These are phyloP conservation scores for Drosophila anomalata DNA, from an alignment of 2,888 invertebrate species.

Conservation along the genomic window DNA sequence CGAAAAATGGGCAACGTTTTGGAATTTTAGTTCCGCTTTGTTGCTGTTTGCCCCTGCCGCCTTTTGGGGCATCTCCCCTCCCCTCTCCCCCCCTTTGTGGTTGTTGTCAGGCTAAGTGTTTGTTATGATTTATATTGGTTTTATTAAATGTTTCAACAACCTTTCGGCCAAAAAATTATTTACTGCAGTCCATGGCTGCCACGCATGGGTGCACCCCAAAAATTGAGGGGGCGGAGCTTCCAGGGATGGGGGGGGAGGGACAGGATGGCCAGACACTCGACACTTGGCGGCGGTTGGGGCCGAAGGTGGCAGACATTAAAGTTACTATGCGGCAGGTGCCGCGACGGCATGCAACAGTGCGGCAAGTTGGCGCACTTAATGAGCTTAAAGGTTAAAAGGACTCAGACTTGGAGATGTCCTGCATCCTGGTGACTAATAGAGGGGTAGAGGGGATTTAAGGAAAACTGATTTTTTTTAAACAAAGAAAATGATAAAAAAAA, in stretches of 20 bases:
- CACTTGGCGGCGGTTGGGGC: neutral
- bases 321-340: slow-evolving; percentile 17
- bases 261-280: slow-evolving; percentile 23
- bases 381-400: slow-evolving; percentile 34
- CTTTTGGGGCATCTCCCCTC: neutral
- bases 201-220: slow-evolving; percentile 53
- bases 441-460: no score
- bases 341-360: slow-evolving; percentile 27
- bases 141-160: slow-evolving; percentile 83
- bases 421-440: no score
- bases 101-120: slow-evolving; percentile 74
- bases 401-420: slow-evolving; percentile 48
- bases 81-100: slow-evolving; percentile 23
- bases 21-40: slow-evolving; percentile 80
- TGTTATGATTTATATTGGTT: slow-evolving; percentile 83
- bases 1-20: slow-evolving; percentile 74
- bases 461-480: no score
- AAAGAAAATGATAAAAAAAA: no score
- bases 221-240: neutral
- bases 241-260: neutral
- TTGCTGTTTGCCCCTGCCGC: slow-evolving; percentile 40
- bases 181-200: slow-evolving; percentile 56
- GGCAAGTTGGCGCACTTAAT: slow-evolving; percentile 34
- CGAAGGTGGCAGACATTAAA: slow-evolving; percentile 30
- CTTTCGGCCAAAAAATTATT: slow-evolving; percentile 75